phyloP scores from a whole-genome alignment of 1,140 invertebrate species.

The Hylaeus anthracinus region DNA sequence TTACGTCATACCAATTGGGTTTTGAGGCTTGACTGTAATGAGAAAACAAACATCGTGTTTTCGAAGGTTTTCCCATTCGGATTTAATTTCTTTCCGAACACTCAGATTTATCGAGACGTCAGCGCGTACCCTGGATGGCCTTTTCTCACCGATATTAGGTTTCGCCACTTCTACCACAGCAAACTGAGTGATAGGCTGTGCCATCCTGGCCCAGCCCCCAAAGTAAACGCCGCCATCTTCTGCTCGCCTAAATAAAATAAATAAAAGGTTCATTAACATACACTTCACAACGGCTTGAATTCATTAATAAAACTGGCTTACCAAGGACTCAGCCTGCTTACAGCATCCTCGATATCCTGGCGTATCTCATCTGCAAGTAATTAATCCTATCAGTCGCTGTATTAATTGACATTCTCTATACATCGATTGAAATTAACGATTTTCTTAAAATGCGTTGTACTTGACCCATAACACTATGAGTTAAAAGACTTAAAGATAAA shows the following conservation, averaged over 20 bases:
- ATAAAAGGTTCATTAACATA: background rate
- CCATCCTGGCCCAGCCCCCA: slow-evolving; percentile 99
- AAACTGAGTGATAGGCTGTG: slow-evolving; percentile 95
- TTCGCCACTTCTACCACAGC: slow-evolving; percentile 97
- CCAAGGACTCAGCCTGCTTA: slow-evolving; percentile 97
- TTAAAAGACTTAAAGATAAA: too few relatives aligned
- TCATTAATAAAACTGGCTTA: slow-evolving; percentile 74
- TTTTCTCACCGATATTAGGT: slow-evolving; percentile 94
- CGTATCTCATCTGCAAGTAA: slow-evolving; percentile 93
- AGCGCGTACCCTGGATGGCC: slow-evolving; percentile 95
- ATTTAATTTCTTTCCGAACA: slow-evolving; percentile 94
- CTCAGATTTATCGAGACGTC: slow-evolving; percentile 97
- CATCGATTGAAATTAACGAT: background rate
- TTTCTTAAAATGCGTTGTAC: too few relatives aligned
- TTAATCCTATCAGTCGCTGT: background rate
- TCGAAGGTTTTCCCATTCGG: slow-evolving; percentile 97
- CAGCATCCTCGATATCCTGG: slow-evolving; percentile 98
- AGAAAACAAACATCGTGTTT: slow-evolving; percentile 99
- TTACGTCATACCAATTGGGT: slow-evolving; percentile 86
- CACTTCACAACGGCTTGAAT: background rate
- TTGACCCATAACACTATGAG: too few relatives aligned
- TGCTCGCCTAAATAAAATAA: slow-evolving; percentile 84
- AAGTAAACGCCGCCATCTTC: slow-evolving; percentile 95
- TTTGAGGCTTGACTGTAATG: slow-evolving; percentile 92
- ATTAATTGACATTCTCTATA: background rate